phyloP scores from a whole-genome alignment of 2,888 invertebrate species.

The Thymelicus acteon region DNA sequence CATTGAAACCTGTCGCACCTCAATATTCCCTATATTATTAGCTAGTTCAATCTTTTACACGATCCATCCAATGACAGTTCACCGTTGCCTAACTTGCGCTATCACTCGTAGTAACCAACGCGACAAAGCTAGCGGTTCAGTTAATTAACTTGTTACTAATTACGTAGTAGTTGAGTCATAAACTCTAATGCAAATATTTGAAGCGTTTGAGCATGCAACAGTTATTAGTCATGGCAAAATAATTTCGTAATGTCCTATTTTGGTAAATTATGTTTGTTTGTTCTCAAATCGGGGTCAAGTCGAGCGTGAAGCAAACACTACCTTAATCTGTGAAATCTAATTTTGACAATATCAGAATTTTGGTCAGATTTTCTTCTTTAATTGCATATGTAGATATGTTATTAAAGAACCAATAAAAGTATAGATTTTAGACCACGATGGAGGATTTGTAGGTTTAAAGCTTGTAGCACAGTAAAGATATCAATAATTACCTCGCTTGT shows the following conservation, averaged over 20 bases:
- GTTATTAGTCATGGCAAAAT: slow-evolving; percentile 25
- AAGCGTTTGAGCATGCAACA: slow-evolving; percentile 40
- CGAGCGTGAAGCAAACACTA: background rate
- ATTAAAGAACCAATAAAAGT: too few species aligned
- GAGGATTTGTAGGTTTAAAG: too few species aligned
- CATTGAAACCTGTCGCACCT: too few species aligned
- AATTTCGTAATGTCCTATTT: slow-evolving; percentile 29
- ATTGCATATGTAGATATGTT: too few species aligned
- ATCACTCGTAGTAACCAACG: background rate
- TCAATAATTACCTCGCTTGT: too few species aligned
- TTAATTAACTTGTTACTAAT: slow-evolving; percentile 12
- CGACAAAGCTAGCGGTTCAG: background rate
- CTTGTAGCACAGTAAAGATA: too few species aligned
- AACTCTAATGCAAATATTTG: slow-evolving; percentile 46
- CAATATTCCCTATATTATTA: too few species aligned
- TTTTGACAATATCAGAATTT: too few species aligned
- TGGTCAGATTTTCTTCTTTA: too few species aligned
- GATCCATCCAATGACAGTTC: background rate
- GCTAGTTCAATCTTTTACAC: too few species aligned
- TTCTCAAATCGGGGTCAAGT: background rate
- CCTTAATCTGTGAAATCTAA: background rate
- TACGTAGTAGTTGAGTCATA: slow-evolving; percentile 27
- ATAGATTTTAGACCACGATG: too few species aligned
- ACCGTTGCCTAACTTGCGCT: background rate
- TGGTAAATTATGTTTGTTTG: slow-evolving; percentile 15